phyloP scores from a whole-genome alignment of 1,140 invertebrate species.

The Zaprionus davidi region DNA sequence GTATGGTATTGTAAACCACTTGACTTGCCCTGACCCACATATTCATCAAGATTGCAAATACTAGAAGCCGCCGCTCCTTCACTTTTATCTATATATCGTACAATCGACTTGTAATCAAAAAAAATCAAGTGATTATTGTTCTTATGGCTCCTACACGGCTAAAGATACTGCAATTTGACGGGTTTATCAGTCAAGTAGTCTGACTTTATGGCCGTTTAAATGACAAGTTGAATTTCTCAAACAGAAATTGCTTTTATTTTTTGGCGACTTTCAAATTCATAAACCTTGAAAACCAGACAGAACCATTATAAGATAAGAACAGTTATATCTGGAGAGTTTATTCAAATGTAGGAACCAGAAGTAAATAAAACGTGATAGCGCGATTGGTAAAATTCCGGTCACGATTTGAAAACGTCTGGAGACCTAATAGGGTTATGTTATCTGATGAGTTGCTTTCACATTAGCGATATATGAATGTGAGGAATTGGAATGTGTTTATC shows the following conservation, averaged over 20 bases:
- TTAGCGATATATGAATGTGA: neutral
- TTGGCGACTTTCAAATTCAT: neutral
- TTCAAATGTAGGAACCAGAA: neutral
- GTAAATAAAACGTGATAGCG: neutral
- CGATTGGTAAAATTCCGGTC: constrained; percentile 9
- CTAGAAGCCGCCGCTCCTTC: neutral
- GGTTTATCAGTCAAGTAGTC: constrained; percentile 5
- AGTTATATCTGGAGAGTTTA: neutral
- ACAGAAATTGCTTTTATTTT: neutral
- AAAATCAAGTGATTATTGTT: constrained; percentile 20
- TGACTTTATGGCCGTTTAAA: neutral
- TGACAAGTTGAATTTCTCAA: neutral
- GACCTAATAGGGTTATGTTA: neutral
- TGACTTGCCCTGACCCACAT: constrained; percentile 39
- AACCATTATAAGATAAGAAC: neutral
- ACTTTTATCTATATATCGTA: neutral
- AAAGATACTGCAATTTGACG: neutral
- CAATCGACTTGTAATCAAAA: constrained; percentile 22
- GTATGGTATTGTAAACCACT: constrained; percentile 22
- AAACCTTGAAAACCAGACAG: neutral
- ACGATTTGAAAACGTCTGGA: neutral
- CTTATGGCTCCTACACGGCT: neutral
- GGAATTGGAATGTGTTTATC: constrained; percentile 16
- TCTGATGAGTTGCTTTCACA: neutral
- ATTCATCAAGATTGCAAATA: constrained; percentile 17